Base-by-base conservation (phyloP, 2,888 invertebrate species). In the Microctonus aethiopoides region DNA sequence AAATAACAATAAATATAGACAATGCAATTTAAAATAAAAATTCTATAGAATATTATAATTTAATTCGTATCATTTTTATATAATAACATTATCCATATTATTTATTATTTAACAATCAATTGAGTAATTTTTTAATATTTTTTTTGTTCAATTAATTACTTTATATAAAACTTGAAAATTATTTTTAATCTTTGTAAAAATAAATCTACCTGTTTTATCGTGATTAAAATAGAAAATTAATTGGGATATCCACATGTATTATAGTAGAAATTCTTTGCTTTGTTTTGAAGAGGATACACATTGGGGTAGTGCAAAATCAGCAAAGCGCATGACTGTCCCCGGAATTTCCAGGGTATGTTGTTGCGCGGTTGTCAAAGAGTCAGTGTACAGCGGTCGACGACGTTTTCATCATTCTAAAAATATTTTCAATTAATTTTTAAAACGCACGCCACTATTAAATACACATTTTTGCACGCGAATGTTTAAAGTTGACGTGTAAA, bases 311-410 rank as follows among this genome's bases (percentile, higher is more conserved):
- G 22, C 11, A 10, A 41, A 13, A 16, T 16, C 16, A 13, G 65
- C 36, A 69, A 56, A 65, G 77, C 77, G 77, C 77, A 78, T 78
- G 77, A 69, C 72, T 51, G 54, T 61, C 36, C 64, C 46, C 56
- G 59, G 36, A 68, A 22, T 59, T 59, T 67, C 65, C 62, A 56
- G 57, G 65, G 68, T 71, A 72, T 71, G 68, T 67, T 71, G 60
- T 54, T 51, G 51, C 26, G 46, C 56, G 59, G 67, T 46, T 39
- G 62, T 51, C 16, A 26, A 32, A 61, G 54, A 52, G 26, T 41
- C 52, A 64, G 60, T 61, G 52, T 54, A 60, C 65, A 16, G 16
- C 60, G 65, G 64, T 64, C 61, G 63, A 59, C 46, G 52, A 56
- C 65, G 51, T 65, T 69, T 64, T 26, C 59, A 59, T 36, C 39